A percentile compares a stretch with the other conserved stretches of the same genome.
These are phyloP conservation scores for Plebejus argus DNA, from an alignment of 2,888 invertebrate genomes.

Conservation along the genomic window DNA sequence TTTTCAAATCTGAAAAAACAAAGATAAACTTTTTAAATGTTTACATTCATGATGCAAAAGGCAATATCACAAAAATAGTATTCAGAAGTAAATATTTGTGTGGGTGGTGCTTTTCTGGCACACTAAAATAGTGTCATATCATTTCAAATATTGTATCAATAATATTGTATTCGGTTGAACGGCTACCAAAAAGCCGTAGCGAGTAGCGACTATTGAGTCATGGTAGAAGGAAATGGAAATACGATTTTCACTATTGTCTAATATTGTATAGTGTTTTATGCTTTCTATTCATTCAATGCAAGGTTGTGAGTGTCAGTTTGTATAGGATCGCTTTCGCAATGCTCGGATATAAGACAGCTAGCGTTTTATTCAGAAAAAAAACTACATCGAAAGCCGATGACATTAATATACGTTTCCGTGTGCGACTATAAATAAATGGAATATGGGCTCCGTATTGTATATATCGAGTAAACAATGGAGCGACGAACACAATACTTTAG, in stretches of 20 bases:
- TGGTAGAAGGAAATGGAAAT: slow-evolving; percentile 56
- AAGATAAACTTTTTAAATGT: not conserved
- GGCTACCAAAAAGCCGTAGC: slow-evolving; percentile 10
- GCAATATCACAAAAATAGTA: slow-evolving; percentile 28
- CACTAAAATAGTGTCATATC: slow-evolving; percentile 16
- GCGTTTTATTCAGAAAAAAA: slow-evolving; percentile 68
- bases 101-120: slow-evolving; percentile 13
- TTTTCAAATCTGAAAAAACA: slow-evolving; percentile 51
- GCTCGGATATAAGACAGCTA: slow-evolving; percentile 57
- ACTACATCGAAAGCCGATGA: slow-evolving; percentile 65
- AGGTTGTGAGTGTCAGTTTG: slow-evolving; percentile 73
- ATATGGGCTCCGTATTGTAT: slow-evolving; percentile 55
- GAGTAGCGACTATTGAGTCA: slow-evolving; percentile 16
- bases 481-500: slow-evolving; percentile 56
- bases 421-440: slow-evolving; percentile 75
- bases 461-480: slow-evolving; percentile 2
- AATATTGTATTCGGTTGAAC: slow-evolving; percentile 5
- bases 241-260: slow-evolving; percentile 66
- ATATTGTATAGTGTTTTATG: slow-evolving; percentile 59
- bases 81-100: slow-evolving; percentile 14
- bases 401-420: slow-evolving; percentile 72
- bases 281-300: slow-evolving; percentile 72
- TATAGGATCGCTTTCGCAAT: slow-evolving; percentile 72
- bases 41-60: not conserved
- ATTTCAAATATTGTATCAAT: not conserved